Conservation (phyloP, 1,140 invertebrate genomes). For the Heliothis subflexa region DNA sequence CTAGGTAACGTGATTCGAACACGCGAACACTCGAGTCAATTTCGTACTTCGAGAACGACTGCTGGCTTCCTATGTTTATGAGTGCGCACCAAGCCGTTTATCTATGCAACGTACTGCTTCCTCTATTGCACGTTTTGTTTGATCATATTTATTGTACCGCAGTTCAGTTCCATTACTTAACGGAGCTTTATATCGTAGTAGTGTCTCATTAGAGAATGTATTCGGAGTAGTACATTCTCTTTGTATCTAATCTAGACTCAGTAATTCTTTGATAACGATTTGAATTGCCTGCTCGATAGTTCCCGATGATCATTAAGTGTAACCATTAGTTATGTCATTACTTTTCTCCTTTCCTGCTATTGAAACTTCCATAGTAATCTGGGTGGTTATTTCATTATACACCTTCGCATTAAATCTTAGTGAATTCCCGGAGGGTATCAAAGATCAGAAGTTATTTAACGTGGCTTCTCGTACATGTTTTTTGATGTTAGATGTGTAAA, state of each 20-base stretch:
- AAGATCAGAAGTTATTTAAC: conserved; percentile 16
- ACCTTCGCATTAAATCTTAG: conserved; percentile 15
- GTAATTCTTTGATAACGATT: conserved; percentile 67
- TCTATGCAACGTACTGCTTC: conserved; percentile 80
- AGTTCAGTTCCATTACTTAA: conserved; percentile 70
- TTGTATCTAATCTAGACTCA: conserved; percentile 67
- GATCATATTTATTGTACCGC: conserved; percentile 78
- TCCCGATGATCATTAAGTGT: conserved; percentile 39
- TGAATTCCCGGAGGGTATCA: conserved; percentile 17
- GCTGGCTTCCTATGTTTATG: conserved; percentile 72
- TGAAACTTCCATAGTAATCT: conserved; percentile 17
- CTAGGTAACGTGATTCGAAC: conserved; percentile 73
- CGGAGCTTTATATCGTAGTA: conserved; percentile 59
- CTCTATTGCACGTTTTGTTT: conserved; percentile 79
- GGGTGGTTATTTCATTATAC: not conserved
- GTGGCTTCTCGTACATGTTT: conserved; percentile 16
- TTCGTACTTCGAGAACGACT: conserved; percentile 70
- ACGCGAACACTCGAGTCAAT: conserved; percentile 75
- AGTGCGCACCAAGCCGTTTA: conserved; percentile 66
- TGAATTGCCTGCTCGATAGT: conserved; percentile 48
- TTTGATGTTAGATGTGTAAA: conserved; percentile 49
- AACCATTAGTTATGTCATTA: conserved; percentile 41
- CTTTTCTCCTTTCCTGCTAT: conserved; percentile 40
- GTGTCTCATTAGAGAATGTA: conserved; percentile 75
- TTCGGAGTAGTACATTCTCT: conserved; percentile 62